Evolutionary conservation across 2,888 invertebrate species (phyloP).

Genomic region (Dryococelus australis): DNA sequence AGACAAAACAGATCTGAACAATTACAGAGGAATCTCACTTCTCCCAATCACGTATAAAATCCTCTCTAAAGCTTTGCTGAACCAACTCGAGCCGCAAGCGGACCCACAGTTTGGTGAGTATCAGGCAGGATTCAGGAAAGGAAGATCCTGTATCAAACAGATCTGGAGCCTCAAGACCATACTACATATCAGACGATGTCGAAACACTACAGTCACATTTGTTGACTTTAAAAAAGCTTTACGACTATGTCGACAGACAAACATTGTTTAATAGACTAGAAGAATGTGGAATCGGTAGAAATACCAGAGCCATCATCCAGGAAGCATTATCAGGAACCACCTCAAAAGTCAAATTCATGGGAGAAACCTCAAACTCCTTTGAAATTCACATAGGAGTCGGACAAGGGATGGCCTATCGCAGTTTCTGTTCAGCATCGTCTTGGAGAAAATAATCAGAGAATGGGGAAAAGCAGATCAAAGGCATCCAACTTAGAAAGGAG

Average conservation of each 20-base stretch:
- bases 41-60: no score
- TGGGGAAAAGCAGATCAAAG: no score
- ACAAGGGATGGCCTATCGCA: not conserved
- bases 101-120: no score
- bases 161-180: no score
- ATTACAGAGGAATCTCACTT: slow-evolving; percentile 1
- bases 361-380: not conserved
- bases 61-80: no score
- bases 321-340: not conserved
- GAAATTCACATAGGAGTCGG: not conserved
- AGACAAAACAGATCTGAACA: not conserved
- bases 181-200: not conserved
- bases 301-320: not conserved
- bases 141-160: no score
- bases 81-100: no score
- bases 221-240: not conserved
- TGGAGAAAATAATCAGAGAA: no score
- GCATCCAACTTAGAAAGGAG: no score
- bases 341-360: not conserved
- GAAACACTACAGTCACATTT: slow-evolving; percentile 17
- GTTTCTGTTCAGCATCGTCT: no score
- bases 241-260: no score
- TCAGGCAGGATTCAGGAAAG: no score
- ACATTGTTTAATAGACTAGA: not conserved
- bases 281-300: not conserved